Evolutionary conservation across 2,888 invertebrate genomes (phyloP), one percentile per base, ranked within the genome.

Genomic region (Microplitis deprimator): DNA sequence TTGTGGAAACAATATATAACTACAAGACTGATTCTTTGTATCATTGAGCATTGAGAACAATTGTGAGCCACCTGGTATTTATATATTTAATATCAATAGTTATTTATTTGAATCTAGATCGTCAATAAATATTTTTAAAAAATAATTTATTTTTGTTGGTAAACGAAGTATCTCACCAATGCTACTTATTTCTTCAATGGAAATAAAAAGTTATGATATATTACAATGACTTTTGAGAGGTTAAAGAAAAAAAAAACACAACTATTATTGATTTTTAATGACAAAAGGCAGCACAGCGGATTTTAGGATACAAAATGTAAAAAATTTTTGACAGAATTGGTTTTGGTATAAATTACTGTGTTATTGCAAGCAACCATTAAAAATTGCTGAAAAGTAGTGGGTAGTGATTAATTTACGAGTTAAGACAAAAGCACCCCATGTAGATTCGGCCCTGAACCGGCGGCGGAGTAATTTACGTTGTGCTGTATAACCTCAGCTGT

Each of bases 401-500:
- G 38, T 67, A 29, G 1, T 6, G 38, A 20, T 20, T 10, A 40
- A 6, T 8, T 72, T n/a, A 1, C 10, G n/a, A 70, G 6, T 40
- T 60, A 13, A 29, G 7, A 40, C 6, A 17, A 5, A 40, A 17
- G 7, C 7, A 65, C 68, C 20, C 6, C 8, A 29, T 59, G 2
- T 65, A 76, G 76, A 10, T 79, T 80, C 82, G 79, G 61, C 62
- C 76, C 81, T 81, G 82, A 70, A 77, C 81, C 83, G 83, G 82
- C 82, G 81, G 85, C 85, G 86, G 82, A 87, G 82, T 84, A 82
- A 85, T 85, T 79, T 81, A 41, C 77, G 82, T 79, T 79, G 82
- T 29, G 60, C 85, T 85, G 84, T 87, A 83, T 87, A 87, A 86
- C 91, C 92, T 92, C 92, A 93, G 93, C 93, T 93, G 93, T 93